Evolutionary conservation across 2,113 vertebrate species (phyloP), one percentile per base, ranked within the genome.

Genomic region (Gavialis gangeticus): DNA sequence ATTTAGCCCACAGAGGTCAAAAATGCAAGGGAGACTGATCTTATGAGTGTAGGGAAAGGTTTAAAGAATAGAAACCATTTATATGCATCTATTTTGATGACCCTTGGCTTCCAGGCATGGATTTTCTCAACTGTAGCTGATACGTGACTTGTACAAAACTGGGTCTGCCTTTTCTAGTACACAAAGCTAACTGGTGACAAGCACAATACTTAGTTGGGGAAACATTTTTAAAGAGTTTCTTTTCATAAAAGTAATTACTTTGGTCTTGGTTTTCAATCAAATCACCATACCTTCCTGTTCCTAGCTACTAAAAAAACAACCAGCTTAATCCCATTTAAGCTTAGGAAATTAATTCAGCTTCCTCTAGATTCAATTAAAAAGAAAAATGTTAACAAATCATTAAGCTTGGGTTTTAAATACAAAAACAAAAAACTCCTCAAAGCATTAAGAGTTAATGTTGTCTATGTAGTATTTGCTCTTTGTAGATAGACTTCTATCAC

Each of bases 161-260:
- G 13, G 12, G 3, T 56, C 12, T 75, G 13, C 2, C 81, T 84
- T 83, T 56, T 66, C 4, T 37, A 37, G 37, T 37, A 81, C 2
- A 30, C 10, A 58, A 55, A 12, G 21, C n/a, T 9, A 1, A 56
- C 5, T 77, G 58, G 11, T 7, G 1, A 0, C 6, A 63, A 0
- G 0, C 7, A 37, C 3, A 1, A 59, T 83, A 83, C 90, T 18
- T 76, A 58, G 30, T 60, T 62, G 18, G 5, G 6, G 77, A 79
- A 89, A 71, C 7, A 54, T 80, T 69, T 1, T 7, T 19, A 22
- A 89, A 46, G 15, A 63, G 5, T 1, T 84, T 10, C 10, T 60
- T 76, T 12, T 82, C 64, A 62, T 3, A 69, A 4, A 85, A 82
- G 21, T 56, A 1, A 24, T 76, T 25, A 3, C 59, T 76, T 54